Percentiles rank a stretch among this genome's conserved stretches.
phyloP scores from a whole-genome alignment of 1,140 invertebrate genomes.

The Choristoneura fumiferana region DNA sequence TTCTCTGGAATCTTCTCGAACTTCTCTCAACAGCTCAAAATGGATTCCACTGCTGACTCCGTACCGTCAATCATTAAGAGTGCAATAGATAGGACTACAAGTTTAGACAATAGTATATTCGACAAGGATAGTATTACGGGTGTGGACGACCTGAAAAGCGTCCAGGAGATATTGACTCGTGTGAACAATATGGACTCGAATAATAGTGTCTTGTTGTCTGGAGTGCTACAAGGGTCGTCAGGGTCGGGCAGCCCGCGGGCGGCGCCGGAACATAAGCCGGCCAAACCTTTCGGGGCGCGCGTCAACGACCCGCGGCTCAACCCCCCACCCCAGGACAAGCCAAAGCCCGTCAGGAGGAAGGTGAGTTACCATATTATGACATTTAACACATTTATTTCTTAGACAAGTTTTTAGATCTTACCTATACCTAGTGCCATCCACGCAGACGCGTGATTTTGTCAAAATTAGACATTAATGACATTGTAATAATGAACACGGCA shows the following conservation, averaged over 20 bases:
- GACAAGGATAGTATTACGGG: slow-evolving; percentile 61
- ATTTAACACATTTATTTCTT: no score
- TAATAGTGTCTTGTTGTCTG: slow-evolving; percentile 73
- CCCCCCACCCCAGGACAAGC: slow-evolving; percentile 68
- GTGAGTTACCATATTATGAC: slow-evolving; percentile 36
- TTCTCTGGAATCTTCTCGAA: slow-evolving; percentile 72
- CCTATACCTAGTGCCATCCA: no score
- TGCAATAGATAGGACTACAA: slow-evolving; percentile 76
- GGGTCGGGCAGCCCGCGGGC: slow-evolving; percentile 33
- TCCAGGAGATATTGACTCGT: slow-evolving; percentile 71
- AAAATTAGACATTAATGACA: no score
- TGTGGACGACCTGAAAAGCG: slow-evolving; percentile 70
- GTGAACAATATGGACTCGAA: slow-evolving; percentile 77
- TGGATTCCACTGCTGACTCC: slow-evolving; percentile 58
- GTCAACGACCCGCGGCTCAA: slow-evolving; percentile 66
- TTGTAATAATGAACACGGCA: no score
- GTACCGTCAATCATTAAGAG: slow-evolving; percentile 76
- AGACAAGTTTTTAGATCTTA: no score
- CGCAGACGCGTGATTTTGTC: no score
- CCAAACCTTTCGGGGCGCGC: slow-evolving; percentile 44
- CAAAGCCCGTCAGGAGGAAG: slow-evolving; percentile 74
- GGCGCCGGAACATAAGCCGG: slow-evolving; percentile 33
- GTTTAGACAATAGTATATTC: slow-evolving; percentile 70
- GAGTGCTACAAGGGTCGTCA: slow-evolving; percentile 57
- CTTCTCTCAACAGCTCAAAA: slow-evolving; percentile 55